Evolutionary conservation across 2,797 vertebrate genomes (phyloP).

Genomic region (Acanthopagrus latus): DNA sequence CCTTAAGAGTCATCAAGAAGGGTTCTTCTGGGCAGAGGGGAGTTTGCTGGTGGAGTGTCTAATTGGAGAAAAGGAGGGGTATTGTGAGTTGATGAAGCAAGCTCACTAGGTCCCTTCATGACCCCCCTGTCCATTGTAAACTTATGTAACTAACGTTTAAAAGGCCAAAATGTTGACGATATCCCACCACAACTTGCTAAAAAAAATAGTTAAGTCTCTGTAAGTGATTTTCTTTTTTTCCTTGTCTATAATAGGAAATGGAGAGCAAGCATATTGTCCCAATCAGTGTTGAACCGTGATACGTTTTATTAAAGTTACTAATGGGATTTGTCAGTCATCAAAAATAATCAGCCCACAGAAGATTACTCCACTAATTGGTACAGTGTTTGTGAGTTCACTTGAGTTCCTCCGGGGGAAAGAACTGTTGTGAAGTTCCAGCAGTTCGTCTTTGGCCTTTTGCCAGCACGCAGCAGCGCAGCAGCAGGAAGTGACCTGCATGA

Average conservation of each 20-base stretch:
- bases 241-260: not conserved
- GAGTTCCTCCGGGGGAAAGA: not conserved
- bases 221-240: not conserved
- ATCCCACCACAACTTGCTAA: not conserved
- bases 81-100: not conserved
- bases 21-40: not conserved
- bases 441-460: slow-evolving; percentile 42
- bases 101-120: not conserved
- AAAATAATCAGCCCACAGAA: not conserved
- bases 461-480: slow-evolving; percentile 46
- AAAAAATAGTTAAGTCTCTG: not conserved
- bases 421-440: slow-evolving; percentile 32
- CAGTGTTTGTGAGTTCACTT: slow-evolving; percentile 7
- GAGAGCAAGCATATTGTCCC: too few species aligned
- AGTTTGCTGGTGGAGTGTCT: not conserved
- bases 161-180: not conserved
- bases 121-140: not conserved
- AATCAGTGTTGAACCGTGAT: not conserved
- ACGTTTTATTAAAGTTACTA: not conserved
- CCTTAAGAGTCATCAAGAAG: not conserved
- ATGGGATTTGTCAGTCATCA: not conserved
- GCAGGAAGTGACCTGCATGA: slow-evolving; percentile 42
- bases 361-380: not conserved
- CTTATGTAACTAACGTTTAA: not conserved
- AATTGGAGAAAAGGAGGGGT: not conserved